A percentile compares a stretch with the other conserved stretches of the same genome.
These are phyloP conservation scores for Keiferia lycopersicella DNA, from an alignment of 2,888 invertebrate genomes.

Conservation along the genomic window DNA sequence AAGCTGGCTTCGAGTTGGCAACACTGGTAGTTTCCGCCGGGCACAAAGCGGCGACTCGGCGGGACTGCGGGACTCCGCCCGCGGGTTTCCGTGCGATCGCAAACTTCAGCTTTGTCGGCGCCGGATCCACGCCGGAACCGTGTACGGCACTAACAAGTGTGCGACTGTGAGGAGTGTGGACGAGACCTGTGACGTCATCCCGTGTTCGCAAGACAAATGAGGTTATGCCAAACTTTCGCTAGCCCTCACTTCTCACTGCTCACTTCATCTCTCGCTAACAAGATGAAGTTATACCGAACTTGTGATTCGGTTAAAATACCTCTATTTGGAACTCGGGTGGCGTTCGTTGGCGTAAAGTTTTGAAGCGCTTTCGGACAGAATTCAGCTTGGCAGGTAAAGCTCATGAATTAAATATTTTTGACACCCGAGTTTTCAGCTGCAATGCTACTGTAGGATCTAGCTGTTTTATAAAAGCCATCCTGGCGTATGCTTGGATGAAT, in stretches of 20 bases:
- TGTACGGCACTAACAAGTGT: slow-evolving; percentile 4
- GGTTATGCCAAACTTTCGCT: slow-evolving; percentile 15
- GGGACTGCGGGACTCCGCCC: not conserved
- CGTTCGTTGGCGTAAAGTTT: slow-evolving; percentile 10
- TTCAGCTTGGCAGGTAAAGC: slow-evolving; percentile 7
- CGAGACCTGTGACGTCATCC: slow-evolving; percentile 3
- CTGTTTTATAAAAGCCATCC: slow-evolving; percentile 4
- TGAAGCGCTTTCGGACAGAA: slow-evolving; percentile 8
- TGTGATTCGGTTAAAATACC: slow-evolving; percentile 20
- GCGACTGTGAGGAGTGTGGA: not conserved
- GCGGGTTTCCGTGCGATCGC: slow-evolving; percentile 14
- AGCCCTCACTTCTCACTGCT: slow-evolving; percentile 14
- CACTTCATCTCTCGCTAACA: slow-evolving; percentile 17
- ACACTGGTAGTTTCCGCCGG: not conserved
- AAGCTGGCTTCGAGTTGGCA: slow-evolving; percentile 12
- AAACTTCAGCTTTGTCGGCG: slow-evolving; percentile 4
- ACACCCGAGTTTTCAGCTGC: slow-evolving; percentile 1
- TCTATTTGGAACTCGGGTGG: slow-evolving; percentile 10
- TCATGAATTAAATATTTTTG: slow-evolving; percentile 9
- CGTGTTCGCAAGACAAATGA: slow-evolving; percentile 16
- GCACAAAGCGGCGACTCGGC: not conserved
- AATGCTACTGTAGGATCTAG: not conserved
- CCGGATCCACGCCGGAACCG: not conserved
- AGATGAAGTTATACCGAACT: slow-evolving; percentile 14
- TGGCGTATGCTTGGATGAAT: not conserved